Evolutionary conservation across 1,140 invertebrate species (phyloP), one percentile per base, ranked within the genome.

Genomic region (Bombus ignitus): DNA sequence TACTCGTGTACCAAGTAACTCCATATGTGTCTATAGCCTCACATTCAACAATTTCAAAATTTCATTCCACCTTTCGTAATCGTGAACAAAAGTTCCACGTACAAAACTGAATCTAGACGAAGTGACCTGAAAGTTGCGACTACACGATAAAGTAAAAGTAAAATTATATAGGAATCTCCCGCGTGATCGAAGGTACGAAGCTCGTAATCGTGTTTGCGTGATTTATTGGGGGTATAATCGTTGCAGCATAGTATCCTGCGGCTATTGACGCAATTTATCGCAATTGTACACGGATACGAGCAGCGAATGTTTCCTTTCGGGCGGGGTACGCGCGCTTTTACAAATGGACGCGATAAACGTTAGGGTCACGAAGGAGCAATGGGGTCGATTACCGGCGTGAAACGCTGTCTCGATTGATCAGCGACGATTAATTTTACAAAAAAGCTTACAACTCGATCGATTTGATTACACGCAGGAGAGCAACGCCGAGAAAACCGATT

Each of bases 341-440:
- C 37, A n/a, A 32, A 62, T 65, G 25, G 39, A 25, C 37, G 13
- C 70, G 28, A 74, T 74, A 82, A 82, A 82, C 37, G 59, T 74
- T 37, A 35, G 22, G 39, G 59, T 25, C 32, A 32, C 42, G 32
- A 82, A 65, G 57, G 32, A 74, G 44, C 32, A 74, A 42, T 42
- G 10, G n/a, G 8, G 35, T 15, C 22, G 1, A 47, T 10, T 35
- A 37, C 22, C 13, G 2, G 32, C 32, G 42, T 0, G 28, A 8
- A 39, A 35, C n/a, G 39, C 15, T 71, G 66, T 72, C 47, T 71
- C 37, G 37, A 28, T 72, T 28, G 53, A 72, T 62, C 47, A 44
- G 6, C 39, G 9, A 37, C 39, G 32, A 82, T 82, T 53, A 74
- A 82, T 62, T 82, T 74, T n/a, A 44, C 47, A 39, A 25, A 42